A percentile compares a stretch with the other conserved stretches of the same genome.
Conservation (phyloP, 2,888 invertebrate genomes). For the Rhogogaster chlorosoma region DNA sequence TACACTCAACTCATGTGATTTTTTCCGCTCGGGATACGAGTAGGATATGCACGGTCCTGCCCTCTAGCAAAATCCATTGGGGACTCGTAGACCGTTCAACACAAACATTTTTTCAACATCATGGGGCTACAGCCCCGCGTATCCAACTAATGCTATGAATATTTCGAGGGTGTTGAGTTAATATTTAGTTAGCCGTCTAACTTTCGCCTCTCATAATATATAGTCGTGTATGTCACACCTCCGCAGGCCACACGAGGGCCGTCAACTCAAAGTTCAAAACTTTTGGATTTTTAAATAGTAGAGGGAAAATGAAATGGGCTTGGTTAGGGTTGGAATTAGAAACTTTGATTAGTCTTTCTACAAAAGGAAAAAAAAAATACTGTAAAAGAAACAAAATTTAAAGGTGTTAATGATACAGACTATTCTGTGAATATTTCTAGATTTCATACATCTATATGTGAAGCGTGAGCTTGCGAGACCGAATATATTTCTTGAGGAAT, state of each 20-base stretch:
- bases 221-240: conserved; percentile 23
- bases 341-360: neutral
- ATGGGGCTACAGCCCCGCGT: neutral
- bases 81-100: conserved; percentile 47
- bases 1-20: neutral
- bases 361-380: neutral
- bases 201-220: neutral
- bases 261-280: neutral
- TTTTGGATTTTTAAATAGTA: neutral
- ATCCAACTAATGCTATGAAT: conserved; percentile 4
- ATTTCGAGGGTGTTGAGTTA: conserved; percentile 44
- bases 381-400: neutral
- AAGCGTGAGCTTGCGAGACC: neutral
- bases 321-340: neutral
- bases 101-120: conserved; percentile 8
- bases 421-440: neutral
- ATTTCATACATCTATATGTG: neutral
- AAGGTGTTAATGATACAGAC: neutral
- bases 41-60: neutral
- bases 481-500: neutral
- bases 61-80: conserved; percentile 27
- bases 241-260: neutral
- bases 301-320: neutral
- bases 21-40: neutral
- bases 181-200: conserved; percentile 34